Base-by-base conservation (phyloP, 1,140 invertebrate species). In the Liolophura sinensis region DNA sequence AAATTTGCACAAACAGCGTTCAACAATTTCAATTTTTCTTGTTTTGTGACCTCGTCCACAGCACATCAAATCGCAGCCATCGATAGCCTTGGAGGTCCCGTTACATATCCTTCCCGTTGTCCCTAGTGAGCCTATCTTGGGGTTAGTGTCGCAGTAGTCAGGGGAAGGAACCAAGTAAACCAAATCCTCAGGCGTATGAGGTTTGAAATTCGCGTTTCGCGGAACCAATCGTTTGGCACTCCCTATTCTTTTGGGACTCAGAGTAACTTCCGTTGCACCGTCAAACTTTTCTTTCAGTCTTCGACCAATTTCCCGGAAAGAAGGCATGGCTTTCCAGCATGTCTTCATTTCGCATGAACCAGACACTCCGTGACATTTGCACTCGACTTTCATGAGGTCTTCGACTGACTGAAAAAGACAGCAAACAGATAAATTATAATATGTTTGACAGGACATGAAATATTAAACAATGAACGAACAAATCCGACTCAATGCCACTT, bases 291-390 rank as follows among this genome's bases (percentile, higher is more conserved):
- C 90, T 88, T 93, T 82, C 46, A 97, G 87, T 59, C 89, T 89
- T 71, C 91, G 89, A 31, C 93, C 95, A 61, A 97, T 90, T 75
- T 90, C 87, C 62, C 90, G 87, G 87, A 97, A 97, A 20, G 90
- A 89, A 14, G 93, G 92, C 79, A 96, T 86, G 20, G 92, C 92
- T 80, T 91, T 91, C 96, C 96, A 99, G 82, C 96, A 99, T 4
- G 95, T 98, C 81, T 92, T 92, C 85, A 97, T 89, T 27, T 94
- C 94, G 81, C 96, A 99, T 57, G 94, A 95, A 4, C 96, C 96
- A 51, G 94, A 97, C 27, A 99, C 94, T 5, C 96, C 96, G 82
- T 98, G 96, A 81, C 96, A 98, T 85, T 97, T 97, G 87, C 95
- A 98, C 40, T 80, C 74, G 27, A 78, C 71, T 57, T 73, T 72